phyloP scores from a whole-genome alignment of 2,797 vertebrate species.

The Ceyx erithaca region DNA sequence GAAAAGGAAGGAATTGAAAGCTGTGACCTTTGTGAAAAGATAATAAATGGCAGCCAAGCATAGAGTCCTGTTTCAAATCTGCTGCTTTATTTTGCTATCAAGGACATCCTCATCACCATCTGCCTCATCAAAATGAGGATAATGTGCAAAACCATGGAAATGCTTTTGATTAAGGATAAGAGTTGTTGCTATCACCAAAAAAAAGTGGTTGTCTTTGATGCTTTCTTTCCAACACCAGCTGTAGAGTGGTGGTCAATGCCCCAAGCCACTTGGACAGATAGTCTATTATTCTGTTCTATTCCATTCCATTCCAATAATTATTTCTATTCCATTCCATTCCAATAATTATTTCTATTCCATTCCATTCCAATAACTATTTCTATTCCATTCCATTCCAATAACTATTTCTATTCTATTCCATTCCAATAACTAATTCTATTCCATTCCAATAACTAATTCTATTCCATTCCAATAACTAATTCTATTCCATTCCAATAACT shows the following conservation, averaged over 20 bases:
- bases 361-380: too few species aligned
- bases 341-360: neutral
- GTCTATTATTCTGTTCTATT: neutral
- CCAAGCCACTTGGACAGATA: neutral
- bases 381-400: neutral
- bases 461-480: too few species aligned
- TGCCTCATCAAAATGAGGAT: neutral
- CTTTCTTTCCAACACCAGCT: neutral
- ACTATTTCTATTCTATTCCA: too few species aligned
- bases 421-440: too few species aligned
- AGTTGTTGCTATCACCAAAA: neutral
- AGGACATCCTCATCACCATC: neutral
- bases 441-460: too few species aligned
- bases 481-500: too few species aligned
- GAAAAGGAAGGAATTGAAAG: neutral
- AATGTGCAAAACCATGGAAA: neutral
- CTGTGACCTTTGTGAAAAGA: neutral
- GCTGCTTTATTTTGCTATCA: neutral
- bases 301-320: too few species aligned
- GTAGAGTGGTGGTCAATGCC: neutral
- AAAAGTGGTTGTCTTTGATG: neutral
- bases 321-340: neutral
- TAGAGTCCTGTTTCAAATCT: neutral
- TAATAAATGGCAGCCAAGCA: neutral
- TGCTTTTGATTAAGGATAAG: neutral